Base-by-base conservation (phyloP, 2,888 invertebrate genomes). In the Sphaerophoria rueppellii region DNA sequence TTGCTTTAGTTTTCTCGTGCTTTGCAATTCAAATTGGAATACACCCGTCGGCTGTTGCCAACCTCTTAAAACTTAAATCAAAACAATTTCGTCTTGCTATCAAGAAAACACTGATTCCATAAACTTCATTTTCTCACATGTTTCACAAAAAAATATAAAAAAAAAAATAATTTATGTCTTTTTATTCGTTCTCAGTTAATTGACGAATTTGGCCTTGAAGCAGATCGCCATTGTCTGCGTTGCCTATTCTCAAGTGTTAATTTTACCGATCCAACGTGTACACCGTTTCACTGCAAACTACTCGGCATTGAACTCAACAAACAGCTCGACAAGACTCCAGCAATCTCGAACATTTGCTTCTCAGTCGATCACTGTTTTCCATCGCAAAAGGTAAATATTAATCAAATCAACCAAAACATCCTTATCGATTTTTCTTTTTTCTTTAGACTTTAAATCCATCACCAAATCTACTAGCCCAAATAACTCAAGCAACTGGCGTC, bases 181-280 rank as follows among this genome's bases (percentile, higher is more conserved):
- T 43, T 43, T 43, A 4, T 43, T 43, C 11, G 6, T 9, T 89
- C 91, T 86, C 93, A 98, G 98, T 94, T 98, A 93, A 96, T 98
- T 91, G 95, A 95, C 93, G 94, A 95, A 92, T 96, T 97, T 95
- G 98, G 98, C 93, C 95, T 97, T 93, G 98, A 98, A 95, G 98
- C 98, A 93, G 98, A 98, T 94, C 96, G 98, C 93, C 98, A 98
- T 94, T 95, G 98, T 93, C 95, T 98, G 94, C 97, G 97, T 94
- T 97, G 97, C 93, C 95, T 98, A 92, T 96, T 98, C 93, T 96
- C 97, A 90, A 95, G 95, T 90, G 95, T 98, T 91, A 96, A 97
- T 92, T 96, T 97, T 94, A 95, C 93, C 91, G 94, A 94, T 89
- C 93, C 93, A 78, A 87, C 93, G 92, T 93, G 94, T 88, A 93